Conservation (phyloP, 2,888 invertebrate species). For the Dasysyrphus tricinctus region DNA sequence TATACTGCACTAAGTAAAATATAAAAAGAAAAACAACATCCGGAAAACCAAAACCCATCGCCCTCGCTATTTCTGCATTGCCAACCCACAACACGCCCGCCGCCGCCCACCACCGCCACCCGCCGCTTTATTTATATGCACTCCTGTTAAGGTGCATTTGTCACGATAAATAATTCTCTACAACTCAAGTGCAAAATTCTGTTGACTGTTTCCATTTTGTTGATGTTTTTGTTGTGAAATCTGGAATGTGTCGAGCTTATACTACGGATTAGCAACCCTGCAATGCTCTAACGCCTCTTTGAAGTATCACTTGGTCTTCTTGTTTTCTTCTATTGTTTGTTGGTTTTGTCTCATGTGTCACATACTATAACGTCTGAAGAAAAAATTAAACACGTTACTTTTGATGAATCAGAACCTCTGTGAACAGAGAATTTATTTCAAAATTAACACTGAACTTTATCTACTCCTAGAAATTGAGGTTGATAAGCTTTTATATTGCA, state of each 20-base stretch:
- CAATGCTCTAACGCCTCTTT: neutral
- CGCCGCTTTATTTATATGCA: constrained; percentile 20
- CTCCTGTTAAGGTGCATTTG: constrained; percentile 23
- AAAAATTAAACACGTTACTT: neutral
- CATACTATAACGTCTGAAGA: neutral
- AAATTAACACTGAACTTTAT: neutral
- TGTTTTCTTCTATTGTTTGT: neutral
- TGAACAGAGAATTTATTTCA: neutral
- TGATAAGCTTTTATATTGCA: too few species aligned
- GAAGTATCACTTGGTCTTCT: neutral
- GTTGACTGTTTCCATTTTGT: constrained; percentile 61
- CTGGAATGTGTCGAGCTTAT: constrained; percentile 47
- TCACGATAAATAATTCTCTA: constrained; percentile 72
- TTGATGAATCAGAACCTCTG: neutral
- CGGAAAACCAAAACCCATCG: neutral
- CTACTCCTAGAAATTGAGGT: too few species aligned
- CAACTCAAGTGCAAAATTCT: constrained; percentile 72
- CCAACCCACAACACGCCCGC: neutral
- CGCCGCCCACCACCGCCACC: neutral
- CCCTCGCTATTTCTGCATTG: neutral
- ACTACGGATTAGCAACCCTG: neutral
- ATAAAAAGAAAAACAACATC: neutral
- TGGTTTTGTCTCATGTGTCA: neutral
- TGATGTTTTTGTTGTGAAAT: constrained; percentile 46
- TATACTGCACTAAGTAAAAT: neutral